Percentiles rank a stretch among this genome's conserved stretches.
phyloP scores from a whole-genome alignment of 1,140 invertebrate species.

The Platorchestia sp. region DNA sequence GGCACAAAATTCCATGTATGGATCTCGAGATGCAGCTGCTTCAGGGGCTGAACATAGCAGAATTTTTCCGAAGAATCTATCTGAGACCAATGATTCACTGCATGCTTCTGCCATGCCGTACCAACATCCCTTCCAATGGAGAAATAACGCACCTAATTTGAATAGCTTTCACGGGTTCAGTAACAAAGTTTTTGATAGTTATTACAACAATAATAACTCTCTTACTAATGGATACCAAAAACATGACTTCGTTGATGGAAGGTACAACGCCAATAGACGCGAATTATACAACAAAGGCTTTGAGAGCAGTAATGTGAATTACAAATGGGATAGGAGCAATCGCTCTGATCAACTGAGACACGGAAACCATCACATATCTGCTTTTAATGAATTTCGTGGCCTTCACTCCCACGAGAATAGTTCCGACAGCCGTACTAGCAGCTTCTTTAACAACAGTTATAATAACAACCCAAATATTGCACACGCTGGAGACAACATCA shows the following conservation, averaged over 20 bases:
- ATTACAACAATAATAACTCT: background rate
- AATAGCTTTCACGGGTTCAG: background rate
- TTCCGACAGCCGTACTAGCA: background rate
- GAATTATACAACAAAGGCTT: background rate
- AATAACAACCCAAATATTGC: background rate
- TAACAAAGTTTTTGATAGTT: background rate
- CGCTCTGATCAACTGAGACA: background rate
- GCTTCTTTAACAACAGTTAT: background rate
- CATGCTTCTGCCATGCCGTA: background rate
- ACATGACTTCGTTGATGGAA: background rate
- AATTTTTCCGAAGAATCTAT: background rate
- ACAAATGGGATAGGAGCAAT: background rate
- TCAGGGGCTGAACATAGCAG: background rate
- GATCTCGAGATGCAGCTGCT: background rate
- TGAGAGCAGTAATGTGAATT: background rate
- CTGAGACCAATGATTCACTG: background rate
- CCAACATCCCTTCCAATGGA: background rate
- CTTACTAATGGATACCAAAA: background rate
- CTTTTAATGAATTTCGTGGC: background rate
- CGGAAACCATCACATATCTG: background rate
- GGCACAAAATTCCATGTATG: background rate
- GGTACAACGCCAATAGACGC: background rate
- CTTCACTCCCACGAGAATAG: background rate
- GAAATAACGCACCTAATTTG: background rate
- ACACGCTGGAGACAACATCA: background rate